Base-by-base conservation (phyloP, 2,113 vertebrate species). In the Eurystomus gularis region DNA sequence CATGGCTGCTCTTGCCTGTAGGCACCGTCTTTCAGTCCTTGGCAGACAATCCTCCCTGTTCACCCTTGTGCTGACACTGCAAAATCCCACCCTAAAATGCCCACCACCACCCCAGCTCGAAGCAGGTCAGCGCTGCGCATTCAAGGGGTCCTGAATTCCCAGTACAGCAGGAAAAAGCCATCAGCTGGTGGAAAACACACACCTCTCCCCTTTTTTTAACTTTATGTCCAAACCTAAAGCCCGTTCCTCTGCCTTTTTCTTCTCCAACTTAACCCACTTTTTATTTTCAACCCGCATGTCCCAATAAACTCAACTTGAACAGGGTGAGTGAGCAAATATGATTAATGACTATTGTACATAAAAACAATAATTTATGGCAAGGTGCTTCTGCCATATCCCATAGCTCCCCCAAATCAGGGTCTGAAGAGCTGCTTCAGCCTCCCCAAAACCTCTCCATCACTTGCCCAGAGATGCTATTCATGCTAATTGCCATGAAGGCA, bases 41-140 rank as follows among this genome's bases (percentile, higher is more conserved):
- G 2, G 73, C 40, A 24, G 39, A 24, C 0, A 5, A n/a, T 49
- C 28, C 40, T 57, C 21, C 44, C 44, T 1, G 0, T 1, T 1
- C 37, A 5, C 33, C 23, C 48, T 40, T 15, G 42, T 65, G 76
- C 58, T 0, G 1, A 26, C 1, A 1, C 65, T 35, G 72, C 26
- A 10, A 37, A 31, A 81, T 60, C n/a, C 39, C 65, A 68, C 35
- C 65, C 54, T 46, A 55, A 52, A 61, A 21, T 4, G 17, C 23
- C 7, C n/a, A 16, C n/a, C 35, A 2, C 48, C 1, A 0, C 12
- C 17, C n/a, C 2, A 2, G 11, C 29, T 49, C 65, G 10, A 8
- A 71, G 18, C 17, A 7, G 40, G 3, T 16, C 4, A 2, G 8
- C 3, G 3, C 13, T 4, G 2, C 5, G 4, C 5, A 6, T 66